Percentiles rank a stretch among this genome's conserved stretches.
Evolutionary conservation across 2,113 vertebrate genomes (phyloP).

Genomic region (Menura novaehollandiae): DNA sequence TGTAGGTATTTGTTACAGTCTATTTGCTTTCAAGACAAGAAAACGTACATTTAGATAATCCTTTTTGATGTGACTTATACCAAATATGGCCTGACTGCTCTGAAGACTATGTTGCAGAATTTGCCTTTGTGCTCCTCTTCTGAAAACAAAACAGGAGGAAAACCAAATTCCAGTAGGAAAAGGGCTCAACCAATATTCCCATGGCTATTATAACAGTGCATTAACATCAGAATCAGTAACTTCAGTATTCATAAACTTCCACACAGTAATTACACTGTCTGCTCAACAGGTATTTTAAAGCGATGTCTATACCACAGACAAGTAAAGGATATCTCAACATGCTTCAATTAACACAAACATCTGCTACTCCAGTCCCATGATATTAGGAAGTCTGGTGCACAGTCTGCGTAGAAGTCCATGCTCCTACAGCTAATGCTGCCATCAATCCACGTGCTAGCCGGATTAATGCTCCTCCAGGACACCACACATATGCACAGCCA

Average conservation of each 20-base stretch:
- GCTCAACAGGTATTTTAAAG: neutral
- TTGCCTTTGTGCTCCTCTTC: neutral
- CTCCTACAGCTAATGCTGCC: neutral
- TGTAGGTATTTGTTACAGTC: neutral
- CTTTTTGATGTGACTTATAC: neutral
- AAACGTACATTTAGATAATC: neutral
- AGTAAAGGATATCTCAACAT: neutral
- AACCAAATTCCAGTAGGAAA: neutral
- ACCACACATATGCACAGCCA: neutral
- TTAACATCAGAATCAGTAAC: neutral
- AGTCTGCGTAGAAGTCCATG: neutral
- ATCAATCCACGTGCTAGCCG: fast-evolving
- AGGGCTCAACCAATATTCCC: neutral
- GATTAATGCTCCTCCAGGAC: neutral
- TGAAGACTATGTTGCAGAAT: neutral
- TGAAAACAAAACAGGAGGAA: neutral
- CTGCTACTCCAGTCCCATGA: neutral
- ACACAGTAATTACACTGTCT: neutral
- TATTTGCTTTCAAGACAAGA: neutral
- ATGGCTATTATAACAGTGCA: neutral
- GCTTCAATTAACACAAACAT: constrained; percentile 13
- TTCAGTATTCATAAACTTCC: neutral
- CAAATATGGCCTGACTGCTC: neutral
- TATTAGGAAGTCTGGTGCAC: neutral
- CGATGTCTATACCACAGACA: neutral